A percentile compares a stretch with the other conserved stretches of the same genome.
These are phyloP conservation scores for Goniozus legneri DNA, from an alignment of 1,140 invertebrate genomes.

Conservation along the genomic window DNA sequence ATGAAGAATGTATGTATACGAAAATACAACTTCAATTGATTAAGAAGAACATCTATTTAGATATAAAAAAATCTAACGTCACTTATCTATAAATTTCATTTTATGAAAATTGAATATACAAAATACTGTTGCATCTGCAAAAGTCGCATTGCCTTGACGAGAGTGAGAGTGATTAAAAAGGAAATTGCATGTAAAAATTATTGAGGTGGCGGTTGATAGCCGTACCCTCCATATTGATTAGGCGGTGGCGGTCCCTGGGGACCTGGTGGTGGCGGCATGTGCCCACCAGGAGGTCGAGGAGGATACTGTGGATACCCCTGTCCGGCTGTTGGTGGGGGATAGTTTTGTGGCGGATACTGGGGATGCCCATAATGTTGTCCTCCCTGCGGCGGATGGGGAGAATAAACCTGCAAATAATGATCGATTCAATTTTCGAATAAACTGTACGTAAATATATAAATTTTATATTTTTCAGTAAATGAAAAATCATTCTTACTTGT, in stretches of 20 bases:
- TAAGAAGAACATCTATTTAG: too few relatives aligned
- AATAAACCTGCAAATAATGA: conserved; percentile 34
- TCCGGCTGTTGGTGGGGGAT: conserved; percentile 42
- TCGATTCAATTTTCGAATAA: too few relatives aligned
- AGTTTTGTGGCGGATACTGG: conserved; percentile 51
- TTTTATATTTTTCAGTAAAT: neutral
- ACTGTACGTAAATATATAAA: neutral
- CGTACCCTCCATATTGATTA: conserved; percentile 53
- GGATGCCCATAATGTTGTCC: conserved; percentile 51
- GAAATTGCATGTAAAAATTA: too few relatives aligned
- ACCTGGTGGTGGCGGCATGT: conserved; percentile 51
- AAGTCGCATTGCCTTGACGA: too few relatives aligned
- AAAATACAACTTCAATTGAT: too few relatives aligned
- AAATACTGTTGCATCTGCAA: too few relatives aligned
- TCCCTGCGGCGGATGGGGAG: conserved; percentile 48
- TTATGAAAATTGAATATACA: too few relatives aligned
- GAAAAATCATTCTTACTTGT: conserved; percentile 20
- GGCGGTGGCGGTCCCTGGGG: conserved; percentile 51
- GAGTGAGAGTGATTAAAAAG: too few relatives aligned
- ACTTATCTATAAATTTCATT: too few relatives aligned
- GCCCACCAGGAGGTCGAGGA: conserved; percentile 44
- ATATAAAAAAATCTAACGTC: too few relatives aligned
- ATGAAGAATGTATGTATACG: too few relatives aligned
- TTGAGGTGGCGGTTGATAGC: conserved; percentile 54
- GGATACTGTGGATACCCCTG: conserved; percentile 51